Conservation (phyloP, 2,888 invertebrate species). For the Plagodis dolabraria region DNA sequence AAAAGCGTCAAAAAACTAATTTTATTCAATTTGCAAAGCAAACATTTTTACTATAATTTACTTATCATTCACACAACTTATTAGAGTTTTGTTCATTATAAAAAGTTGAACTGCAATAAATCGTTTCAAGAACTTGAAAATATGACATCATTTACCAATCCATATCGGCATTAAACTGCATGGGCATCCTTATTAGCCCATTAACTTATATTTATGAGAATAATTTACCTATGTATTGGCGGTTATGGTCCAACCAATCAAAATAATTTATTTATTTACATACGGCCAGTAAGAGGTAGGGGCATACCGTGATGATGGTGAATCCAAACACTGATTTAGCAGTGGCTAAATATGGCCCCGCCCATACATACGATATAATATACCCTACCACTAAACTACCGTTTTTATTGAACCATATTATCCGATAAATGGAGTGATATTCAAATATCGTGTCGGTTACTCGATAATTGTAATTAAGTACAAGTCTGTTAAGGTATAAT, state of each 20-base stretch:
- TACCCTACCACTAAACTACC: slow-evolving; percentile 10
- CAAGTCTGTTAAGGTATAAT: slow-evolving; percentile 20
- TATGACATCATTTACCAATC: slow-evolving; percentile 39
- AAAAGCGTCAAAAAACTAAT: slow-evolving; percentile 9
- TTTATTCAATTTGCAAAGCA: slow-evolving; percentile 7
- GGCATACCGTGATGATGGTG: slow-evolving; percentile 21
- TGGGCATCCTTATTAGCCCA: slow-evolving; percentile 46
- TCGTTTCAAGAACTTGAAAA: slow-evolving; percentile 29
- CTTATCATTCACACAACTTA: slow-evolving; percentile 22
- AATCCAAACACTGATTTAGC: slow-evolving; percentile 45
- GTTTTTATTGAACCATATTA: slow-evolving; percentile 19
- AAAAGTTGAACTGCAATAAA: slow-evolving; percentile 28
- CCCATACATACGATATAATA: slow-evolving; percentile 38
- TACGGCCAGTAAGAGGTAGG: slow-evolving; percentile 44
- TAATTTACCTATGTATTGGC: slow-evolving; percentile 36
- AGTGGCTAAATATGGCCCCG: slow-evolving; percentile 34
- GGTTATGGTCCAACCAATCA: slow-evolving; percentile 55
- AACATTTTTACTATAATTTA: slow-evolving; percentile 8
- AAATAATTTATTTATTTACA: slow-evolving; percentile 65
- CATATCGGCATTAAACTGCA: slow-evolving; percentile 41
- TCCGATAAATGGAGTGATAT: slow-evolving; percentile 23
- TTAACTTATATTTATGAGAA: slow-evolving; percentile 44
- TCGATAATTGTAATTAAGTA: slow-evolving; percentile 17
- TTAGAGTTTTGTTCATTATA: slow-evolving; percentile 19
- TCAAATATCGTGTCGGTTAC: slow-evolving; percentile 13